These are phyloP conservation scores for Rhagologus leucostigma DNA, from an alignment of 2,113 vertebrate species.

Conservation along the genomic window DNA sequence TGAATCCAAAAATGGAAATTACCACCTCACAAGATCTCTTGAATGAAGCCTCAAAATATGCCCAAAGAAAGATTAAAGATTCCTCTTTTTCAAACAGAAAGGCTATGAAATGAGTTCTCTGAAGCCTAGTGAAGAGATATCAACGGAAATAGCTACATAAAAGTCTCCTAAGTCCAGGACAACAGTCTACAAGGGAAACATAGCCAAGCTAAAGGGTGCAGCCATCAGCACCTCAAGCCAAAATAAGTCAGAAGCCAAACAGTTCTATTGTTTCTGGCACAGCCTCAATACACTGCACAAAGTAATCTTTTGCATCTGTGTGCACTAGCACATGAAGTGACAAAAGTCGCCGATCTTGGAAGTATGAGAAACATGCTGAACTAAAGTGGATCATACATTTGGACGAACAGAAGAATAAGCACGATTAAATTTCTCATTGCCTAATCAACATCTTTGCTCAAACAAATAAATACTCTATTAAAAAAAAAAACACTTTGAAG, in stretches of 20 bases:
- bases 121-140: not conserved
- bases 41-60: not conserved
- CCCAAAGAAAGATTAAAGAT: not conserved
- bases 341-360: not conserved
- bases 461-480: not conserved
- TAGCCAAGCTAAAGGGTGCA: not conserved
- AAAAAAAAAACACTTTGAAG: not conserved
- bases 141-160: not conserved
- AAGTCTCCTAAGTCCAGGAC: not conserved
- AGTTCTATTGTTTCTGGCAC: not conserved
- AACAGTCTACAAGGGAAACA: not conserved
- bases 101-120: not conserved
- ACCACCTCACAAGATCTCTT: not conserved
- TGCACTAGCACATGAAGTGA: not conserved
- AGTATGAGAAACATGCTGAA: not conserved
- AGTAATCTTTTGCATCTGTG: not conserved
- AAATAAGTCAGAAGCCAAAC: not conserved
- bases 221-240: not conserved
- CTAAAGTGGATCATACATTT: not conserved
- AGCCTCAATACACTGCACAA: not conserved
- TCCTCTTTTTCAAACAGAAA: not conserved
- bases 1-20: not conserved
- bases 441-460: not conserved
- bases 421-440: not conserved
- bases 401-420: not conserved